Evolutionary conservation across 2,113 vertebrate species (phyloP).

Genomic region (Gobius niger): DNA sequence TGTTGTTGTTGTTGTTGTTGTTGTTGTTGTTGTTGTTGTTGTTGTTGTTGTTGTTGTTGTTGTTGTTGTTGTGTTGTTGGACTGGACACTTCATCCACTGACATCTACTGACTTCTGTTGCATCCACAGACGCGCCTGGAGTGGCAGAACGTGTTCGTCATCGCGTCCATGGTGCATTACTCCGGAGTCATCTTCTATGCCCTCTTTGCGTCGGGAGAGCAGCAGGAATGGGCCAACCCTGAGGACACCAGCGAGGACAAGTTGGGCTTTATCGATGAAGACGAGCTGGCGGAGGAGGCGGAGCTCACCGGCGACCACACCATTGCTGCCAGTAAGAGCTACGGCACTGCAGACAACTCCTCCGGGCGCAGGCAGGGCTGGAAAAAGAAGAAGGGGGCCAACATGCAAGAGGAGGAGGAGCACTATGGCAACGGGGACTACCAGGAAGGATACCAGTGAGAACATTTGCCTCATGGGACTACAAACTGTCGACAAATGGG

Average conservation of each 20-base stretch:
- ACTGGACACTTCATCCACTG: no score
- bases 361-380: conserved; percentile 75
- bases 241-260: conserved; percentile 90
- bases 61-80: no score
- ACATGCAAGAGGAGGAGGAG: conserved; percentile 78
- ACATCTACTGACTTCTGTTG: conserved; percentile 30
- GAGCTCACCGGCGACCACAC: conserved; percentile 82
- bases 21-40: no score
- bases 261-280: conserved; percentile 88
- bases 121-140: conserved; percentile 88
- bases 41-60: no score
- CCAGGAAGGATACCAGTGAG: conserved; percentile 80
- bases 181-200: conserved; percentile 94
- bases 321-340: conserved; percentile 79
- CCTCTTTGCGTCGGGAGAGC: conserved; percentile 96
- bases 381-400: conserved; percentile 78
- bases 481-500: conserved; percentile 1
- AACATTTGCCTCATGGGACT: conserved; percentile 15
- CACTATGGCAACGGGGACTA: conserved; percentile 81
- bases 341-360: conserved; percentile 84
- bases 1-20: no score
- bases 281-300: conserved; percentile 91
- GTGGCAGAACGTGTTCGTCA: conserved; percentile 97
- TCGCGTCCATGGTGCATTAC: conserved; percentile 94
- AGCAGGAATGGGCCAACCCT: conserved; percentile 95